phyloP scores from a whole-genome alignment of 2,113 vertebrate genomes.

The Ptychochromis oligacanthus region DNA sequence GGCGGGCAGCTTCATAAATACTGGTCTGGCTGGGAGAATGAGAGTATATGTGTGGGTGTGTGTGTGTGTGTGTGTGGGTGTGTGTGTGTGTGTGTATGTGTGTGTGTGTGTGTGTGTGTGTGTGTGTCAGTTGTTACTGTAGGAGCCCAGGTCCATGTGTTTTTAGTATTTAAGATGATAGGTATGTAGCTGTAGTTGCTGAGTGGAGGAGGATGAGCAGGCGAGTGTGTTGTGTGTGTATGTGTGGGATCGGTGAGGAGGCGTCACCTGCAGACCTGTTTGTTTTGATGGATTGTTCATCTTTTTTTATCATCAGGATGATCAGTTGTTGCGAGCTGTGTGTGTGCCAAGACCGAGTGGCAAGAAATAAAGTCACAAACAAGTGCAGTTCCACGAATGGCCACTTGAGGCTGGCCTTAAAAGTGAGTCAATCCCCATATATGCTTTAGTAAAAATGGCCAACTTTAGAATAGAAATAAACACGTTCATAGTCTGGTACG shows the following conservation, averaged over 20 bases:
- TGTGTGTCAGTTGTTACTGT: not conserved
- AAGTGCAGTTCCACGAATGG: not conserved
- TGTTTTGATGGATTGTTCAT: constrained; percentile 22
- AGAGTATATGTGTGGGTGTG: not conserved
- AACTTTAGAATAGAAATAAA: not conserved
- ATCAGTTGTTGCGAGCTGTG: not conserved
- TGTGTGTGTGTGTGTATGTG: too few species aligned
- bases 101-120: not conserved
- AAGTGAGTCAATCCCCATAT: not conserved
- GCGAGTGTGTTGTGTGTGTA: constrained; percentile 38
- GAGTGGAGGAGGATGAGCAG: constrained; percentile 27
- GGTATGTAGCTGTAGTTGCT: constrained; percentile 15
- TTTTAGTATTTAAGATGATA: constrained; percentile 23
- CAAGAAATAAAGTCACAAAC: not conserved
- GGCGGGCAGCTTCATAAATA: constrained; percentile 67
- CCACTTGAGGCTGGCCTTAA: not conserved
- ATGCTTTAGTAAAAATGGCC: too few species aligned
- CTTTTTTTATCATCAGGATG: not conserved
- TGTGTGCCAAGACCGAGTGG: not conserved
- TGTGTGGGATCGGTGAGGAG: constrained; percentile 19
- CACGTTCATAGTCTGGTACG: not conserved
- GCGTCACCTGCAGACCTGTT: not conserved
- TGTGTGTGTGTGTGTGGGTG: too few species aligned
- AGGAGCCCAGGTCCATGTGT: constrained; percentile 1
- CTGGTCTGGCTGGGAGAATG: constrained; percentile 35